phyloP scores from a whole-genome alignment of 1,140 invertebrate species.

The Vollenhovia emeryi region DNA sequence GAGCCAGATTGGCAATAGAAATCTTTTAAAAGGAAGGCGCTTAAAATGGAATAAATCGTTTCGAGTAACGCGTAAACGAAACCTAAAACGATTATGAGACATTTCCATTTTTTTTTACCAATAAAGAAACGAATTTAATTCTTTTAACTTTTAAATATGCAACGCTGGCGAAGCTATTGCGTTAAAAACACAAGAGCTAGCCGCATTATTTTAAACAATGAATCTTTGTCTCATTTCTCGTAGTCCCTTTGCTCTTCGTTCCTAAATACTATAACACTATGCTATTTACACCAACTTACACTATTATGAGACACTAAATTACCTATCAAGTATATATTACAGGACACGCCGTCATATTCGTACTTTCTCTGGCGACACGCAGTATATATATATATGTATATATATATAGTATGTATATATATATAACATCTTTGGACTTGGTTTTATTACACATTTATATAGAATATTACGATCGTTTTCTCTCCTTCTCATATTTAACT shows the following conservation, averaged over 20 bases:
- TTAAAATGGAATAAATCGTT: slow-evolving; percentile 3
- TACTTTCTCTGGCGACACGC: slow-evolving; percentile 76
- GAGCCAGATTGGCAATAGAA: slow-evolving; percentile 17
- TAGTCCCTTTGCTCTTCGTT: background rate
- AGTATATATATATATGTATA: slow-evolving; percentile 69
- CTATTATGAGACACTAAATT: slow-evolving; percentile 72
- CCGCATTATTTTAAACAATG: slow-evolving; percentile 19
- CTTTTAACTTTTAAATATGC: slow-evolving; percentile 26
- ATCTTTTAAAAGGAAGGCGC: slow-evolving; percentile 21
- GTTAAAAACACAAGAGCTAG: slow-evolving; percentile 61
- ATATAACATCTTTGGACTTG: slow-evolving; percentile 85
- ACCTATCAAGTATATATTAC: slow-evolving; percentile 84
- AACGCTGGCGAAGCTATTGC: slow-evolving; percentile 32
- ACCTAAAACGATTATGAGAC: background rate
- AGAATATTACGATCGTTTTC: slow-evolving; percentile 71
- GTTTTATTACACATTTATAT: slow-evolving; percentile 85
- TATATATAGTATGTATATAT: no score
- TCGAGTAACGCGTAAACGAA: slow-evolving; percentile 1
- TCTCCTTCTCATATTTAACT: slow-evolving; percentile 23
- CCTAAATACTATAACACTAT: slow-evolving; percentile 75
- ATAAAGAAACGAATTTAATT: slow-evolving; percentile 29
- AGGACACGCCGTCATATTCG: slow-evolving; percentile 76
- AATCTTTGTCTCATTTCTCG: slow-evolving; percentile 43
- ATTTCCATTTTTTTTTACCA: background rate
- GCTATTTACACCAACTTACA: slow-evolving; percentile 84